Evolutionary conservation across 2,888 invertebrate genomes (phyloP).

Genomic region (Chloromyia formosa): DNA sequence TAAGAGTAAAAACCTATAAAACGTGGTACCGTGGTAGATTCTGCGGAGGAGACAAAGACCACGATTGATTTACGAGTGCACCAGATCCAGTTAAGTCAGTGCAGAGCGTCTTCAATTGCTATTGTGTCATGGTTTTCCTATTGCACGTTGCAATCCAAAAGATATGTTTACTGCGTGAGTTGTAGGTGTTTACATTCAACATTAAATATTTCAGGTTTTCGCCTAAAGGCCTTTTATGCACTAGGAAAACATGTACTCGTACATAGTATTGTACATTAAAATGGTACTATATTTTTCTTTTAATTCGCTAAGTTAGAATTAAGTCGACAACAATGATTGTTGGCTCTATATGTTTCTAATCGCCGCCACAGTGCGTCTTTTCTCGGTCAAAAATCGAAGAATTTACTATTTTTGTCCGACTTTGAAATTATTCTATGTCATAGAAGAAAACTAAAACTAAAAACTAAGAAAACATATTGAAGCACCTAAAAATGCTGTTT

Average conservation of each 20-base stretch:
- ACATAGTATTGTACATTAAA: neutral
- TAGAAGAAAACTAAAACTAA: too few species aligned
- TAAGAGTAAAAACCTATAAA: neutral
- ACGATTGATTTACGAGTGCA: slow-evolving; percentile 43
- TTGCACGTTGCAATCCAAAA: neutral
- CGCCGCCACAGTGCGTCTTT: too few species aligned
- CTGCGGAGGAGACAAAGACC: slow-evolving; percentile 34
- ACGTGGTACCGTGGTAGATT: slow-evolving; percentile 28
- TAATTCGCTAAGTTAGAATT: too few species aligned
- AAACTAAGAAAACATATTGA: too few species aligned
- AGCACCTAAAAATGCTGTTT: too few species aligned
- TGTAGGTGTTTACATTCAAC: slow-evolving; percentile 37
- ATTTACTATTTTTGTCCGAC: too few species aligned
- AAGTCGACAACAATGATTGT: too few species aligned
- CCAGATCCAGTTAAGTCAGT: slow-evolving; percentile 41
- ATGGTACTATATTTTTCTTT: too few species aligned
- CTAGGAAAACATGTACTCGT: neutral
- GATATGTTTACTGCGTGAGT: slow-evolving; percentile 39
- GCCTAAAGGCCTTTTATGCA: slow-evolving; percentile 22
- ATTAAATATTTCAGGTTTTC: slow-evolving; percentile 27
- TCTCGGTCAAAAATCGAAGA: too few species aligned
- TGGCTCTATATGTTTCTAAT: too few species aligned
- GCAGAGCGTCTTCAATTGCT: slow-evolving; percentile 38
- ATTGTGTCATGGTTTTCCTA: neutral
- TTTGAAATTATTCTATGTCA: too few species aligned